Base-by-base conservation (phyloP, 2,888 invertebrate genomes). In the Hetaerina titia region DNA sequence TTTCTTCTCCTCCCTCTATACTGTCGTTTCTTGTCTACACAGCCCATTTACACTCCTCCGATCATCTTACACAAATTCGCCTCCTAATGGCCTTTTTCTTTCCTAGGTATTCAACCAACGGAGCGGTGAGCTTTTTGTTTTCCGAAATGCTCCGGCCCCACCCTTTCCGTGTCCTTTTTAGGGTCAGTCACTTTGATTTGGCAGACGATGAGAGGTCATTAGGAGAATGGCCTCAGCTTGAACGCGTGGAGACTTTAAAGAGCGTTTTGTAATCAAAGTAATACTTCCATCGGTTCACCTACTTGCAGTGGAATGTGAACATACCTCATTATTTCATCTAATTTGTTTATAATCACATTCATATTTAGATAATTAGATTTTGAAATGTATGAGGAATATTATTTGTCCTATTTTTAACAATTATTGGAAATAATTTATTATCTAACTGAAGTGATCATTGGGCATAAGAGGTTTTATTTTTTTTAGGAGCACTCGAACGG, bases 101-200 rank as follows among this genome's bases (percentile, higher is more conserved):
- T 22, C 7, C 7, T 56, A 56, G 9, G 31, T 90, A 64, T 90
- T 64, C 89, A 22, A 19, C 57, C 57, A 31, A 45, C 64, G 7
- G 31, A 22, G 22, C 45, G 69, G 11, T 31, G 56, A 56, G 19
- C 2, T 64, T 90, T 69, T 90, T 56, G 17, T 56, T 56, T 92
- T 56, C 92, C 81, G 11, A 57, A 92, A 69, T 69, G 90, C 25
- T 90, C 90, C 25, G 19, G n/a, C 92, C 69, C 92, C 92, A 56
- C 92, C 92, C 92, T 11, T 92, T 92, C 25, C 74, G 56, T 92
- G 92, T 92, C 92, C 56, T 31, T 81, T n/a, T 74, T 69, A 57
- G 92, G 74, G 92, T 74, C 92, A 92, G 69, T 56, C 15, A 6
- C 56, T 92, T 92, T 81, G 45, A 56, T 92, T 92, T 92, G 92